Evolutionary conservation across 2,797 vertebrate species (phyloP), one percentile per base, ranked within the genome.

Genomic region (Brachyalestes nurse): DNA sequence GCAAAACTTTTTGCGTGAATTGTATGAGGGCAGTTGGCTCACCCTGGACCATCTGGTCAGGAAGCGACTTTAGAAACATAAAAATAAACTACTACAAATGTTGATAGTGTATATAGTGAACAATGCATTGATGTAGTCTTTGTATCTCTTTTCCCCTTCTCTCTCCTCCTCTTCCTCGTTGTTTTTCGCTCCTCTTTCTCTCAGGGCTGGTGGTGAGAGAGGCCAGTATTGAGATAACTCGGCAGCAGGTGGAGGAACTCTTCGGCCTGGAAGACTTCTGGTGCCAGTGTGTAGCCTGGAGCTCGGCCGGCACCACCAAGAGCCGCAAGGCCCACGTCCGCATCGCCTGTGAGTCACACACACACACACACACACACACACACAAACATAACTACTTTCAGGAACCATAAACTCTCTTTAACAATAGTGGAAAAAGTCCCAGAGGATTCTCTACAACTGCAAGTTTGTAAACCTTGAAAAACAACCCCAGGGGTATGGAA

Each of bases 241-340:
- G 98, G n/a, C 97, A 99, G 92, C 98, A 99, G 86, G 98, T 99
- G 25, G 98, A 99, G 90, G 98, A 99, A 85, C 94, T 99, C 58
- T 99, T 99, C 0, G 97, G 98, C 10, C 96, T 96, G 0, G 97
- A 99, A 90, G 98, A 99, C 90, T 99, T 98, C 91, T 99, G 98
- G 98, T 99, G 98, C 90, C 98, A 99, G 91, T 99, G 98, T 69
- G 98, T 99, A 53, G 98, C 98, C 88, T 99, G 98, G 98, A 99
- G 98, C 91, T 99, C 97, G 0, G 97, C 98, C 0, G 98, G 98
- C 82, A 99, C 98, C 87, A 99, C 97, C 60, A 99, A 99, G 93
- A 99, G 98, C 91, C 95, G 97, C 38, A 98, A 98, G 88, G 96
- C 97, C 71, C 97, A 99, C 0, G 97, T 99, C 75, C 97, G 97